Base-by-base conservation (phyloP, 2,797 vertebrate genomes). In the Aotus griseimembra region DNA sequence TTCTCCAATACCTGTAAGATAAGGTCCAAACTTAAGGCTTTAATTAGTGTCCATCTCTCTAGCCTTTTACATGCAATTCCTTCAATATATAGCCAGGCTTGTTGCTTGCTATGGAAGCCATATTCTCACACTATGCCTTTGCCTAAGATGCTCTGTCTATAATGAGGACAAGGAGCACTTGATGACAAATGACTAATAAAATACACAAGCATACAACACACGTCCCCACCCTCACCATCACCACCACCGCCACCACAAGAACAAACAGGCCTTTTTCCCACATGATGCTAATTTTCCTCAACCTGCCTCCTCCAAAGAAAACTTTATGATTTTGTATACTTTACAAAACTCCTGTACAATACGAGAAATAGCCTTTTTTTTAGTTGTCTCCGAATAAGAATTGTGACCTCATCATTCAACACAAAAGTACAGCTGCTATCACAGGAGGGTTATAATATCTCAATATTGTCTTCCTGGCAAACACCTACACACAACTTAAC, bases 101-200 rank as follows among this genome's bases (percentile, higher is more conserved):
- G 24, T 72, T 46, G 57, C 13, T 52, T 36, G 28, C 72, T 55
- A 84, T 55, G 33, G 22, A 64, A 82, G 12, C 30, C 28, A n/a
- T 4, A 2, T 5, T 67, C 41, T 88, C 61, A 33, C 11, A 41
- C 7, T 28, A 9, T 39, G 17, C 30, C 64, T 75, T 81, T 83
- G 28, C 8, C 48, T 24, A 83, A 19, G 48, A 14, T 70, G 4
- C 13, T 24, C 55, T 58, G 17, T 5, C 55, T 30, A 30, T 19
- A 73, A 3, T 26, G 57, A 88, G 0, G 94, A 85, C 95, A 94
- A 77, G 72, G 92, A 92, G 82, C 44, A 77, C 77, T 94, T 95
- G 95, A 89, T 97, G 96, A 97, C 94, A 96, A 96, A 97, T 91
- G 90, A 84, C 88, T 76, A 80, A 92, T 48, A 93, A 95, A 95